These are phyloP conservation scores for Dasypus novemcinctus DNA, from an alignment of 2,113 vertebrate genomes.

Conservation along the genomic window DNA sequence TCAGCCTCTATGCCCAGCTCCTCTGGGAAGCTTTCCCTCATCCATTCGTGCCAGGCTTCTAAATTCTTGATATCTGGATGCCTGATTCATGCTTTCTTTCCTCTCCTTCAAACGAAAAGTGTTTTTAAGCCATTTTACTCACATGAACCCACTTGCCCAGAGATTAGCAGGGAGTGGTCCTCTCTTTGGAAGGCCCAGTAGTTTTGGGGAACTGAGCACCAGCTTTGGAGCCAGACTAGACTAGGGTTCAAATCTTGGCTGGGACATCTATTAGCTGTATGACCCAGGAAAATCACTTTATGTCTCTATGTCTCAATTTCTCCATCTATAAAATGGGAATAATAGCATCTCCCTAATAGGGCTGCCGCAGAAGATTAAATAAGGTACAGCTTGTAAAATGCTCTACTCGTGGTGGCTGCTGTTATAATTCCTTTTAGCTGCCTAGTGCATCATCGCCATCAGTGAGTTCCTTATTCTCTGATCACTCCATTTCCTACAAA, in stretches of 20 bases:
- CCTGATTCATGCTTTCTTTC: accelerated
- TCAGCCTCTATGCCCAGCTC: background rate
- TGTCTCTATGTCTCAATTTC: background rate
- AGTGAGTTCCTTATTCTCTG: background rate
- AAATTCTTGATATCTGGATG: background rate
- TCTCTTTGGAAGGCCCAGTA: background rate
- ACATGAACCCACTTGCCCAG: background rate
- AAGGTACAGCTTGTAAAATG: background rate
- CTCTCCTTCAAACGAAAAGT: background rate
- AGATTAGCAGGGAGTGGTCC: background rate
- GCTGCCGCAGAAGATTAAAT: background rate
- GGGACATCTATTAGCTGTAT: background rate
- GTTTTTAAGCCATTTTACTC: background rate
- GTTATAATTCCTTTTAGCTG: background rate
- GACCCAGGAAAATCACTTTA: background rate
- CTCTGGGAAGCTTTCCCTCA: background rate
- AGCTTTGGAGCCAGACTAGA: background rate
- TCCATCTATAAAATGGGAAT: background rate
- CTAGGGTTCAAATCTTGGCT: background rate
- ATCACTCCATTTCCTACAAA: background rate
- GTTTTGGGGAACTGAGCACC: background rate
- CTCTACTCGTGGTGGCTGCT: background rate
- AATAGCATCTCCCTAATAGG: background rate
- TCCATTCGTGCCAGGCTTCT: background rate
- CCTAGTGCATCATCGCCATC: background rate